A percentile compares a stretch with the other conserved stretches of the same genome.
phyloP scores from a whole-genome alignment of 2,113 vertebrate species.

The Grammomys dolichurus region DNA sequence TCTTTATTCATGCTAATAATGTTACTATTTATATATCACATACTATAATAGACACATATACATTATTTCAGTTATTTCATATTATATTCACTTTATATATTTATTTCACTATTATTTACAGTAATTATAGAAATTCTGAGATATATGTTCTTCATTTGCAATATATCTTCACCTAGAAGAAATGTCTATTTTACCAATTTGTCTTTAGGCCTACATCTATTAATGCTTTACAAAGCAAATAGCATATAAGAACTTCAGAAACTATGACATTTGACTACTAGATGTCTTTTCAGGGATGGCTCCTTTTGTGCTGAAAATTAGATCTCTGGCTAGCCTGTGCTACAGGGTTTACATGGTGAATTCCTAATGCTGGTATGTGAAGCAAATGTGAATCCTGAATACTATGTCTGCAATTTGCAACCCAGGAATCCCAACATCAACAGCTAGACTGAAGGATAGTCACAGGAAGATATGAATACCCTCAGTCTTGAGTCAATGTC shows the following conservation, averaged over 20 bases:
- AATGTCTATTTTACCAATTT: neutral
- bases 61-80: neutral
- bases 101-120: slow-evolving; percentile 40
- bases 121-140: slow-evolving; percentile 29
- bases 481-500: slow-evolving; percentile 38
- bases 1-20: neutral
- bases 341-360: slow-evolving; percentile 32
- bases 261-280: slow-evolving; percentile 46
- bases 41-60: neutral
- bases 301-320: slow-evolving; percentile 54
- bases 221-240: slow-evolving; percentile 38
- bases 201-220: neutral
- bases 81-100: neutral
- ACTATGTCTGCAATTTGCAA: slow-evolving; percentile 50
- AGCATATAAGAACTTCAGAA: neutral
- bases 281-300: slow-evolving; percentile 27
- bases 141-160: neutral
- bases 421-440: slow-evolving; percentile 54
- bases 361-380: slow-evolving; percentile 50
- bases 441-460: slow-evolving; percentile 51
- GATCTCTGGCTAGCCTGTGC: slow-evolving; percentile 49
- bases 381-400: slow-evolving; percentile 72
- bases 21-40: neutral
- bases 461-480: slow-evolving; percentile 18
- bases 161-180: slow-evolving; percentile 14